phyloP scores from a whole-genome alignment of 2,888 invertebrate species.

The Cerceris ruficornis region DNA sequence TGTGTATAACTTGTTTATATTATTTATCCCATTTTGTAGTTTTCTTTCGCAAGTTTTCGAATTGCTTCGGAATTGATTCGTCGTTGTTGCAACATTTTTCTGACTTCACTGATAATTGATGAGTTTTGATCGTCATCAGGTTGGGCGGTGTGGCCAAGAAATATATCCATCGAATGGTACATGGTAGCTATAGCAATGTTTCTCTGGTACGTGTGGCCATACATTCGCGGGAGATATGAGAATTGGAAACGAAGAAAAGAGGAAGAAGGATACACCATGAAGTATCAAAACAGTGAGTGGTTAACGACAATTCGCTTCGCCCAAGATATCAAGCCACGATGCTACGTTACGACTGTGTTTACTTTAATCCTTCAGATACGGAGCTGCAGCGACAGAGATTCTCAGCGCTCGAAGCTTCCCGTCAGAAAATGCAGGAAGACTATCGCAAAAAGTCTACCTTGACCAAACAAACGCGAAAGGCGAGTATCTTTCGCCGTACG shows the following conservation, averaged over 20 bases:
- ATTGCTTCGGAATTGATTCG: not conserved
- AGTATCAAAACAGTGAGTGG: slow-evolving; percentile 82
- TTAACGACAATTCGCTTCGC: not conserved
- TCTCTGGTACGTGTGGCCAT: slow-evolving; percentile 76
- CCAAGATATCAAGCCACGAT: not conserved
- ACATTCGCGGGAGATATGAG: slow-evolving; percentile 74
- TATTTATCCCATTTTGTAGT: not conserved
- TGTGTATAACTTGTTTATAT: slow-evolving; percentile 5
- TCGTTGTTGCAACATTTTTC: too few relatives aligned
- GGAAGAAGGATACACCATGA: slow-evolving; percentile 80
- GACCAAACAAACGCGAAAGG: not conserved
- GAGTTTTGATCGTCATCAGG: too few relatives aligned
- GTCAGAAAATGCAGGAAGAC: slow-evolving; percentile 81
- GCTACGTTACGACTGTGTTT: not conserved
- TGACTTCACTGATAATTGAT: too few relatives aligned
- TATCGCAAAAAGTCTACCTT: slow-evolving; percentile 70
- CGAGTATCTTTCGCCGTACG: not conserved
- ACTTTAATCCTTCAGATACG: slow-evolving; percentile 77
- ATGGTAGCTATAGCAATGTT: slow-evolving; percentile 71
- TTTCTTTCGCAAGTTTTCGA: not conserved
- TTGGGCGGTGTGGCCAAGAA: slow-evolving; percentile 59
- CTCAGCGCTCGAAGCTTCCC: slow-evolving; percentile 77
- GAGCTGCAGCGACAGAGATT: slow-evolving; percentile 78
- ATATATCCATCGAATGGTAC: slow-evolving; percentile 81
- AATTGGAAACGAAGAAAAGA: slow-evolving; percentile 76